A percentile compares a stretch with the other conserved stretches of the same genome.
Evolutionary conservation across 2,113 vertebrate genomes (phyloP).

Genomic region (Albula goreensis): DNA sequence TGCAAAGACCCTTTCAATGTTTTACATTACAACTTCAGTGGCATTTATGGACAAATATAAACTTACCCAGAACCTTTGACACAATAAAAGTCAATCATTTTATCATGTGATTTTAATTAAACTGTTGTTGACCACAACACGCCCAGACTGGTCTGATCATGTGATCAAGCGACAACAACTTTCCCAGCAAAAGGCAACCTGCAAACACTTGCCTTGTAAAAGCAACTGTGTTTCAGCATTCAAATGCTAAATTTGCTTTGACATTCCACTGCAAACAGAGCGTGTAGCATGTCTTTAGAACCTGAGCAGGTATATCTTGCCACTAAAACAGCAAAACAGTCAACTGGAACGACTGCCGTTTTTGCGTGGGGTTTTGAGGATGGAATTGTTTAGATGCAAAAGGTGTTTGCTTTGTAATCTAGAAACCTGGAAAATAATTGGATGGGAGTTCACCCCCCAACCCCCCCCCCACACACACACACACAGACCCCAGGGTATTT

Average conservation of each 20-base stretch:
- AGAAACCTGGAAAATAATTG: not conserved
- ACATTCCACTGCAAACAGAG: not conserved
- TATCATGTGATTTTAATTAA: not conserved
- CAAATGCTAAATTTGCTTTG: not conserved
- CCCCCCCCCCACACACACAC: no score
- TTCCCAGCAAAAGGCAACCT: not conserved
- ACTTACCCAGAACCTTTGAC: no score
- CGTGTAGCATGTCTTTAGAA: not conserved
- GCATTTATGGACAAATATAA: no score
- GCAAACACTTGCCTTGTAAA: not conserved
- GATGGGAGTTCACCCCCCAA: conserved; percentile 19
- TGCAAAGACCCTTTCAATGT: no score
- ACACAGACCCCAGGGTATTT: conserved; percentile 39
- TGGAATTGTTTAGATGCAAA: conserved; percentile 49
- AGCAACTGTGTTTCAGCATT: no score
- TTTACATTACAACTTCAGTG: no score
- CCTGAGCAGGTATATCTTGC: not conserved
- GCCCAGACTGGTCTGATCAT: not conserved
- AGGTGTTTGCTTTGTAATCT: conserved; percentile 51
- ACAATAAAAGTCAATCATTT: no score
- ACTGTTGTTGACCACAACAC: not conserved
- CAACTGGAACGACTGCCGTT: not conserved
- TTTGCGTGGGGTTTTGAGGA: conserved; percentile 29
- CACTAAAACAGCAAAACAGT: not conserved
- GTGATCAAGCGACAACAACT: not conserved